These are phyloP conservation scores for Sibirionetta formosa DNA, from an alignment of 2,797 vertebrate genomes.

Conservation along the genomic window DNA sequence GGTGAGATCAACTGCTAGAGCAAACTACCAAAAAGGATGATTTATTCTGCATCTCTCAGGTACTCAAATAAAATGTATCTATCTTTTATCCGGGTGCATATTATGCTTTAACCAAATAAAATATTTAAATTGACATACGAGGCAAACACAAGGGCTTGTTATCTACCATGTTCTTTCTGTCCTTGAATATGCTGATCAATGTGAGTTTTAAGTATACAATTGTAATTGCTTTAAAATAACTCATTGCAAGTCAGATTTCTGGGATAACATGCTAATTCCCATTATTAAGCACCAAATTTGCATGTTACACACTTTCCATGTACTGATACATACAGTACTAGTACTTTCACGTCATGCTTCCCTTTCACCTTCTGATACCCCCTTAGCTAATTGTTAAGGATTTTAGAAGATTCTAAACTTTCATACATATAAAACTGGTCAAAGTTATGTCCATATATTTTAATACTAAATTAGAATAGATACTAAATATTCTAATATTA, in stretches of 20 bases:
- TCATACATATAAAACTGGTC: background rate
- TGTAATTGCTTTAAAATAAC: background rate
- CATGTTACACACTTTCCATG: background rate
- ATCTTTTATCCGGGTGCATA: background rate
- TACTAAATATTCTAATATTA: conserved; percentile 60
- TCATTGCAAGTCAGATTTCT: background rate
- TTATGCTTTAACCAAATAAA: background rate
- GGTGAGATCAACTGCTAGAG: background rate
- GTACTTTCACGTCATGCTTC: background rate
- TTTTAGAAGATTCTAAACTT: conserved; percentile 5
- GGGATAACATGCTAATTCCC: background rate
- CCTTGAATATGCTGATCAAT: background rate
- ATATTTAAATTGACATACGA: background rate
- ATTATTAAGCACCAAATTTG: background rate
- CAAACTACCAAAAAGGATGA: fast-evolving
- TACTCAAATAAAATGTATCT: background rate
- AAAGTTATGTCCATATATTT: conserved; percentile 26
- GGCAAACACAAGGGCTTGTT: background rate
- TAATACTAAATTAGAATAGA: conserved; percentile 34
- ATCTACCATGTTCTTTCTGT: background rate
- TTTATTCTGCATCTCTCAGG: background rate
- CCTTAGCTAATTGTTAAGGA: background rate
- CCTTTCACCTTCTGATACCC: background rate
- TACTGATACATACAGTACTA: background rate
- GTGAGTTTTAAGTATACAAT: background rate